Evolutionary conservation across 2,113 vertebrate species (phyloP), one percentile per base, ranked within the genome.

Genomic region (Chaetura pelagica): DNA sequence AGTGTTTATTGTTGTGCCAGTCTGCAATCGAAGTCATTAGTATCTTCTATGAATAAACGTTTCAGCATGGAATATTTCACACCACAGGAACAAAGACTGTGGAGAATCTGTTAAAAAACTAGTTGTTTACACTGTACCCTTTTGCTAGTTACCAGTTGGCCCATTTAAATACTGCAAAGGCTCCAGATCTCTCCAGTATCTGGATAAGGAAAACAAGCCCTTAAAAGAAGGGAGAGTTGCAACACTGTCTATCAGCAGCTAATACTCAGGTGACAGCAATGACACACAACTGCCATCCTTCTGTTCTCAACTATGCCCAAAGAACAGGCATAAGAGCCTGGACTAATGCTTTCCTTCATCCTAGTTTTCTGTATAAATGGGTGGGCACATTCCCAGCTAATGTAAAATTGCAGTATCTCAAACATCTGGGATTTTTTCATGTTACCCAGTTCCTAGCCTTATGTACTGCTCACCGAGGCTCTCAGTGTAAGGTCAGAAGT

Each of bases 361-460:
- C 20, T 10, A 40, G 1, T 7, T 58, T 42, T 54, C 57, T 66
- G 5, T 35, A 16, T 46, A 46, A 69, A 49, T 9, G 35, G 19
- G 38, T 0, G 1, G 19, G 8, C 1, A 3, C 3, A 0, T 34
- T 73, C 46, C 59, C 57, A 38, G 6, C 2, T 38, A 42, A 40
- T 4, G 1, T 46, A 40, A 55, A 85, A 63, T 0, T 15, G n/a
- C 4, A 2, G 3, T 16, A 54, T 15, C 34, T 30, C 51, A 62
- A 24, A 15, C 10, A 4, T 64, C 71, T 24, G 12, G 11, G 22
- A 32, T 74, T 64, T 55, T 81, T 76, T 40, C 44, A 40, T 1
- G 4, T 29, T 61, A 84, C 7, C 21, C 79, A 44, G 26, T n/a
- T 88, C 40, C 26, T 48, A 69, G n/a, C 7, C 19, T 55, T 42